These are phyloP conservation scores for Eurytoma californica DNA, from an alignment of 2,888 invertebrate species.

Conservation along the genomic window DNA sequence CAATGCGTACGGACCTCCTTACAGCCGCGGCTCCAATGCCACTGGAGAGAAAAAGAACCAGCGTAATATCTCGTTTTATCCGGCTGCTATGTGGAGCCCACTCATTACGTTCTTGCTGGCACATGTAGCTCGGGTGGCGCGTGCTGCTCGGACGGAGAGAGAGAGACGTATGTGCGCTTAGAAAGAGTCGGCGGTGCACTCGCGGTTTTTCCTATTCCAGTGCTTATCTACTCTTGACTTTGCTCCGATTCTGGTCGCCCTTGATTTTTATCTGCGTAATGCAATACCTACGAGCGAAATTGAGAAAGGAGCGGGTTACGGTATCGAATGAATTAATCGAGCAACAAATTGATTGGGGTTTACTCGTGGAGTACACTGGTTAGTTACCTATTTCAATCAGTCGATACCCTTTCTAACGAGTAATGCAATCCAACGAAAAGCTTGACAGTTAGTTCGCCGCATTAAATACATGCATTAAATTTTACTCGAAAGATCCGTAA, in stretches of 20 bases:
- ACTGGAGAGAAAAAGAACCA: background rate
- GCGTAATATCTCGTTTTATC: constrained; percentile 41
- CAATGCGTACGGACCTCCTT: constrained; percentile 5
- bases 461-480: too few relatives aligned
- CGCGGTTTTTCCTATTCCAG: constrained; percentile 16
- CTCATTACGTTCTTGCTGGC: constrained; percentile 42
- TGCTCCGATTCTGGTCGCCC: constrained; percentile 21
- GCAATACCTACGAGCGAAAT: constrained; percentile 8
- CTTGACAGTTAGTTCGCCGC: too few relatives aligned
- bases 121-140: too few relatives aligned
- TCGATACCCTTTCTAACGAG: too few relatives aligned
- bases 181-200: constrained; percentile 6
- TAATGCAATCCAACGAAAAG: too few relatives aligned
- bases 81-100: background rate
- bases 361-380: too few relatives aligned
- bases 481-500: too few relatives aligned
- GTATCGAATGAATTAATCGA: constrained; percentile 10
- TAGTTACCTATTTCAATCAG: too few relatives aligned
- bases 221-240: constrained; percentile 29
- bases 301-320: background rate
- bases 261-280: constrained; percentile 19
- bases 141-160: background rate
- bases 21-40: background rate
- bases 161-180: background rate
- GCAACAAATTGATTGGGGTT: constrained; percentile 1